Evolutionary conservation across 2,888 invertebrate genomes (phyloP).

Genomic region (Melinopterus prodromus): DNA sequence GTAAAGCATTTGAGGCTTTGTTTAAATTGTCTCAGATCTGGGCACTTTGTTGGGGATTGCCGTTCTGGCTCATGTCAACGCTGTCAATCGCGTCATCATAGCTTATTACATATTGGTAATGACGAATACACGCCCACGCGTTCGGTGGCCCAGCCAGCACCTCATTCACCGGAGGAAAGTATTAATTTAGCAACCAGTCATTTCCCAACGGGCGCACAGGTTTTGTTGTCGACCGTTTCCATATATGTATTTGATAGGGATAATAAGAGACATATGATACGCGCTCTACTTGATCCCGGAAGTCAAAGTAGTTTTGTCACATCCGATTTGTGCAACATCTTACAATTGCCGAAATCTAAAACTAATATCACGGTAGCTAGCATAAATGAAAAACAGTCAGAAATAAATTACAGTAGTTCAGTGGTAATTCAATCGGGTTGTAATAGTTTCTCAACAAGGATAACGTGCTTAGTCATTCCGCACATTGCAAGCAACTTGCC

Average conservation of each 20-base stretch:
- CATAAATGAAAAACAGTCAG: conserved; percentile 28
- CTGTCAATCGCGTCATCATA: conserved; percentile 35
- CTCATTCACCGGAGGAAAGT: background rate
- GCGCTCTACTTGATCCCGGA: conserved; percentile 38
- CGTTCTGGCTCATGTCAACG: conserved; percentile 31
- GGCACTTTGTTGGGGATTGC: conserved; percentile 33
- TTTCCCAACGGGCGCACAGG: conserved; percentile 1
- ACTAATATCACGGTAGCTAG: conserved; percentile 34
- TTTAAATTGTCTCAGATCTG: conserved; percentile 33
- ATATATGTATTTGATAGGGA: conserved; percentile 5
- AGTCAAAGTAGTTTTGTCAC: conserved; percentile 39
- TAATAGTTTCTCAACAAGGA: conserved; percentile 28
- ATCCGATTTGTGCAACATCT: conserved; percentile 12
- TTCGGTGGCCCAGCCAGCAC: background rate
- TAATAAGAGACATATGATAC: conserved; percentile 4
- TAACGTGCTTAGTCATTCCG: conserved; percentile 30
- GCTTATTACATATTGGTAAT: conserved; percentile 35
- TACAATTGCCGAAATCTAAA: conserved; percentile 25
- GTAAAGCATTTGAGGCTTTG: conserved; percentile 15
- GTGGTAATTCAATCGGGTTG: conserved; percentile 30
- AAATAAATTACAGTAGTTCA: conserved; percentile 21
- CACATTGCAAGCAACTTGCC: background rate
- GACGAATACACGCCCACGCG: background rate
- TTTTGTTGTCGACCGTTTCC: conserved; percentile 16
- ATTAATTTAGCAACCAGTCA: conserved; percentile 12